Percentiles rank a stretch among this genome's conserved stretches.
phyloP scores from a whole-genome alignment of 2,113 vertebrate genomes.

The Tetrax tetrax region DNA sequence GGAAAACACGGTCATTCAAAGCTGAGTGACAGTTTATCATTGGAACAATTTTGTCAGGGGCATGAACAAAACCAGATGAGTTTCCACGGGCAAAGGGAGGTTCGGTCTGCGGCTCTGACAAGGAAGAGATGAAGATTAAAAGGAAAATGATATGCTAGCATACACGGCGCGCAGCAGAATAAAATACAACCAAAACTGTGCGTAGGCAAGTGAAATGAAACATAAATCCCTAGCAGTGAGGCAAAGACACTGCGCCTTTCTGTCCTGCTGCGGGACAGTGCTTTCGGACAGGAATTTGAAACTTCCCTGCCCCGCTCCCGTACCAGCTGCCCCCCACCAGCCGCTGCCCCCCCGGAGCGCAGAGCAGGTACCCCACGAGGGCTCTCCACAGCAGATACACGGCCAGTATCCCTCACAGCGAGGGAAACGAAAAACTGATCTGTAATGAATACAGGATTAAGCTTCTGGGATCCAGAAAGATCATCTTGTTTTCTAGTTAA shows the following conservation, averaged over 20 bases:
- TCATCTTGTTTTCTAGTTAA: not conserved
- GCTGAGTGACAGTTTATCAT: not conserved
- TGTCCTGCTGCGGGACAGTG: accelerated
- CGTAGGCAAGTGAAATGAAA: not conserved
- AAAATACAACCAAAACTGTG: not conserved
- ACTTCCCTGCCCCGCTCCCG: not conserved
- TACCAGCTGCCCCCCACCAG: not conserved
- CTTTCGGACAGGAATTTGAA: not conserved
- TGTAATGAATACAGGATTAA: not conserved
- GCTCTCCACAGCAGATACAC: not conserved
- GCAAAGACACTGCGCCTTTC: no score
- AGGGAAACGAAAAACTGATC: not conserved
- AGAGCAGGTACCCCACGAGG: accelerated
- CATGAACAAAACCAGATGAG: not conserved
- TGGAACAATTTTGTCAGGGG: not conserved
- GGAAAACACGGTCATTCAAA: not conserved
- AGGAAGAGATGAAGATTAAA: not conserved
- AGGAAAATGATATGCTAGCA: not conserved
- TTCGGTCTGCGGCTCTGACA: not conserved
- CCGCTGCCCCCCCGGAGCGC: not conserved
- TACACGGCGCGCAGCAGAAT: accelerated
- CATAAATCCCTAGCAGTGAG: not conserved
- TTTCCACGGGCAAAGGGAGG: not conserved
- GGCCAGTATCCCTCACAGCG: accelerated
- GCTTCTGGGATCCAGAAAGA: not conserved